Percentiles rank a stretch among this genome's conserved stretches.
These are phyloP conservation scores for Margarornis squamiger DNA, from an alignment of 2,797 vertebrate species.

Conservation along the genomic window DNA sequence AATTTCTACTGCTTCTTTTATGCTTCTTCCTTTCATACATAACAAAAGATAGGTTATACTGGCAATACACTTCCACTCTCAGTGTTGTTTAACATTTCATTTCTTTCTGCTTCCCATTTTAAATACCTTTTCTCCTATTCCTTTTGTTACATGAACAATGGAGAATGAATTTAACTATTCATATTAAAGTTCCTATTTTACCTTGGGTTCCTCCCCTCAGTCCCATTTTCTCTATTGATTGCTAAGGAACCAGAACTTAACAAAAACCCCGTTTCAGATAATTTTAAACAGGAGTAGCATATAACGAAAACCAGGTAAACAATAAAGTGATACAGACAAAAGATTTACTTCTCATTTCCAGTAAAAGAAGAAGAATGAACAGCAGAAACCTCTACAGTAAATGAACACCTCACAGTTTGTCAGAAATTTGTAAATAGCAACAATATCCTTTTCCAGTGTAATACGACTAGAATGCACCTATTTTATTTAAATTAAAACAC, in stretches of 20 bases:
- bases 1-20: background rate
- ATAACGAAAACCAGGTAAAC: background rate
- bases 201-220: background rate
- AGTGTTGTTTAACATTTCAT: background rate
- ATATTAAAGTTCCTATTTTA: background rate
- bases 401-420: background rate
- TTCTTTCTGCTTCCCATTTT: background rate
- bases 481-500: background rate
- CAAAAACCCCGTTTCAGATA: background rate
- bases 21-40: background rate
- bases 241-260: background rate
- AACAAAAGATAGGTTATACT: background rate
- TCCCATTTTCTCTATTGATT: background rate
- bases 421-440: background rate
- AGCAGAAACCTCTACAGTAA: background rate
- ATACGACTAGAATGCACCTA: background rate
- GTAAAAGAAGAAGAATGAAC: background rate
- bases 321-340: background rate
- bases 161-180: background rate
- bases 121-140: background rate
- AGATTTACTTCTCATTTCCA: background rate
- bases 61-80: background rate
- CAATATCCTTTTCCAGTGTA: background rate
- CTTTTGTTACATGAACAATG: background rate
- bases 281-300: background rate